phyloP scores from a whole-genome alignment of 37 sponge, comb jelly and placozoan genomes.

The Tethya wilhelma region DNA sequence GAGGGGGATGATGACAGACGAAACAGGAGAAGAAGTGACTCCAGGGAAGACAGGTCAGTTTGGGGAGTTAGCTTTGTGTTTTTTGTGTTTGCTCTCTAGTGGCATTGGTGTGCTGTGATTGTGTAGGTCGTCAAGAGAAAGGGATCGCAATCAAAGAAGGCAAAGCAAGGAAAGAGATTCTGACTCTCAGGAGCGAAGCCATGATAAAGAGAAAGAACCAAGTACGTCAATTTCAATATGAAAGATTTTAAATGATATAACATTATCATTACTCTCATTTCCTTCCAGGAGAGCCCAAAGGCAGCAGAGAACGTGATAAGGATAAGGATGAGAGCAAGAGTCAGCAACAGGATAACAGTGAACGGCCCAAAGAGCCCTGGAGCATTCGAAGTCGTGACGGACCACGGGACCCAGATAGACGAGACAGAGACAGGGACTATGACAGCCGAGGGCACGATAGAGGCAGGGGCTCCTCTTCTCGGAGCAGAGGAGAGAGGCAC shows the following conservation, averaged over 20 bases:
- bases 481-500: neutral
- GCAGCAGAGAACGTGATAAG: neutral
- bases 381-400: neutral
- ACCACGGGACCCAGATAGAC: neutral
- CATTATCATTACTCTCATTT: neutral
- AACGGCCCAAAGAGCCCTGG: neutral
- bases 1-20: neutral
- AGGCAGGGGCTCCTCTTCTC: neutral
- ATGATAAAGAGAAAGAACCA: too few relatives aligned
- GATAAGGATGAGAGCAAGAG: slow-evolving; percentile 6
- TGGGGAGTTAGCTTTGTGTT: too few relatives aligned
- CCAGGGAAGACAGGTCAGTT: neutral
- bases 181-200: too few relatives aligned
- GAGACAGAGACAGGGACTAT: neutral
- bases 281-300: neutral
- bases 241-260: too few relatives aligned
- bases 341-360: neutral
- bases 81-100: too few relatives aligned
- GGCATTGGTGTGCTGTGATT: too few relatives aligned
- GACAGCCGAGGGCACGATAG: neutral
- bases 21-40: neutral
- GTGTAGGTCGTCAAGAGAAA: too few relatives aligned
- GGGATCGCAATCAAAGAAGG: too few relatives aligned
- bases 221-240: too few relatives aligned
- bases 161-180: too few relatives aligned